phyloP scores from a whole-genome alignment of 2,888 invertebrate species.

The Acrobasis suavella region DNA sequence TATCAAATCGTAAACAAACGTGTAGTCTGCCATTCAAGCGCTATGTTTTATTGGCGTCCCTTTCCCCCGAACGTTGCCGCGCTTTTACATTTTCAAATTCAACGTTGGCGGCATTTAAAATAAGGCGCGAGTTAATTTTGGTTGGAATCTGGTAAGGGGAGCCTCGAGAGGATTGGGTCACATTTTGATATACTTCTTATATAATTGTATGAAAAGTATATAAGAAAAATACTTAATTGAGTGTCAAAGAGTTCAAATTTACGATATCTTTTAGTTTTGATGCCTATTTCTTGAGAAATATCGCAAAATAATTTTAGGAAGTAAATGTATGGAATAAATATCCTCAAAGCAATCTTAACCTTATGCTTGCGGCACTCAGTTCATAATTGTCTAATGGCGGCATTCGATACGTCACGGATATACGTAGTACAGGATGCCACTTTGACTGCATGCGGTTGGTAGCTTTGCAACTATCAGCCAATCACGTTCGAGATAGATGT shows the following conservation, averaged over 20 bases:
- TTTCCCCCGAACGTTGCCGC: slow-evolving; percentile 76
- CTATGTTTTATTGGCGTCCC: slow-evolving; percentile 80
- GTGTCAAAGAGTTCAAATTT: slow-evolving; percentile 36
- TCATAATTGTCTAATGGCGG: slow-evolving; percentile 38
- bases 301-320: slow-evolving; percentile 61
- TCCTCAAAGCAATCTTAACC: slow-evolving; percentile 36
- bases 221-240: slow-evolving; percentile 49
- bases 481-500: slow-evolving; percentile 70
- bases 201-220: slow-evolving; percentile 50
- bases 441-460: slow-evolving; percentile 58
- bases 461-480: slow-evolving; percentile 58
- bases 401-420: slow-evolving; percentile 67
- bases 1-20: slow-evolving; percentile 80
- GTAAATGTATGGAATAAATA: slow-evolving; percentile 64
- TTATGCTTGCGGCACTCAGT: slow-evolving; percentile 31
- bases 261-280: slow-evolving; percentile 44
- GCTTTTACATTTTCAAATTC: slow-evolving; percentile 73
- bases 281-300: slow-evolving; percentile 53
- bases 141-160: slow-evolving; percentile 66
- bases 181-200: slow-evolving; percentile 79
- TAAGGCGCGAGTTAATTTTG: slow-evolving; percentile 76
- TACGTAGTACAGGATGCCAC: slow-evolving; percentile 73
- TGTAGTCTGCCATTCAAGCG: slow-evolving; percentile 62
- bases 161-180: slow-evolving; percentile 67
- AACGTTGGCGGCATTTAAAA: slow-evolving; percentile 80